These are phyloP conservation scores for Hyperopisus bebe DNA, from an alignment of 2,113 vertebrate species.

Conservation along the genomic window DNA sequence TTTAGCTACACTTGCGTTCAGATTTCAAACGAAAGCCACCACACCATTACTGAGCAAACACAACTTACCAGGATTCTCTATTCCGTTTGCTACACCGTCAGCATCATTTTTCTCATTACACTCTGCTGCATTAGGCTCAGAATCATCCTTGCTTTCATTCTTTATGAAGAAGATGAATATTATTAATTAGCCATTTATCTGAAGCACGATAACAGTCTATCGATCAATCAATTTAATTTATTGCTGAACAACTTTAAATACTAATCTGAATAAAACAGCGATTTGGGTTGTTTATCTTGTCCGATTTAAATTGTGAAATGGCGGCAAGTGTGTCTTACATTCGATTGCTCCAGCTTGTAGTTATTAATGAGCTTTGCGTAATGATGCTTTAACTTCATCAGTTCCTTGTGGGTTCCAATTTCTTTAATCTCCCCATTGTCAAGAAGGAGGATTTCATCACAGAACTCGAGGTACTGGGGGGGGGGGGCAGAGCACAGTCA, in stretches of 20 bases:
- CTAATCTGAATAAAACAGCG: not conserved
- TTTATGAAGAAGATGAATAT: slow-evolving; percentile 15
- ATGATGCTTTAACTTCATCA: slow-evolving; percentile 55
- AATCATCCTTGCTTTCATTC: slow-evolving; percentile 33
- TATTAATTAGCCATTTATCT: not conserved
- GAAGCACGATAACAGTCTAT: not conserved
- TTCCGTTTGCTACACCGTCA: slow-evolving; percentile 28
- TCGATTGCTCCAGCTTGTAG: slow-evolving; percentile 54
- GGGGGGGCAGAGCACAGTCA: not conserved
- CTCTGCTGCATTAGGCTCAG: not conserved
- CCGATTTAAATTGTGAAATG: not conserved
- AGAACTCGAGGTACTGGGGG: slow-evolving; percentile 71
- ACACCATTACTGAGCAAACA: not conserved
- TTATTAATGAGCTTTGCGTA: slow-evolving; percentile 69
- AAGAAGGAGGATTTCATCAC: slow-evolving; percentile 69
- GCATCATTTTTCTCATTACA: not conserved
- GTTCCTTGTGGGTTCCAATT: slow-evolving; percentile 56
- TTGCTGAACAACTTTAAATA: not conserved
- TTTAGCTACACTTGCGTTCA: not conserved
- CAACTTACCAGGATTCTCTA: slow-evolving; percentile 53
- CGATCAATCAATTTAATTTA: not conserved
- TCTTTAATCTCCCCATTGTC: slow-evolving; percentile 69
- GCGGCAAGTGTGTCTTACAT: slow-evolving; percentile 43
- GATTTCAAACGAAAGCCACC: not conserved
- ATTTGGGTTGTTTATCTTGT: not conserved